These are phyloP conservation scores for Anolis apletophallus DNA, from an alignment of 2,797 vertebrate genomes.

Conservation along the genomic window DNA sequence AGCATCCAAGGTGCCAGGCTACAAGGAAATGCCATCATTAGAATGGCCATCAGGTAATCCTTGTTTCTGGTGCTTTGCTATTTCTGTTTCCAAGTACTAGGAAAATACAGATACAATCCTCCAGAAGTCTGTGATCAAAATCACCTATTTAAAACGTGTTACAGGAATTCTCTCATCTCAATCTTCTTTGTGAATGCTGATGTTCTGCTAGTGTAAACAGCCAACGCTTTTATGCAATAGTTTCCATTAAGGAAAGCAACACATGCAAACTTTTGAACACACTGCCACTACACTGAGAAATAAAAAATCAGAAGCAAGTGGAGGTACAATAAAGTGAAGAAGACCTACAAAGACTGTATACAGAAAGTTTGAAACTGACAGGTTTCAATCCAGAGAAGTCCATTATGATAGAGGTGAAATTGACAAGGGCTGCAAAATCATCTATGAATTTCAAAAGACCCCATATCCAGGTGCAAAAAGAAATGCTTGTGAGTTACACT, in stretches of 20 bases:
- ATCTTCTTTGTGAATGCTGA: neutral
- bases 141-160: neutral
- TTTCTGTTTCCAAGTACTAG: neutral
- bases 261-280: neutral
- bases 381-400: neutral
- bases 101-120: neutral
- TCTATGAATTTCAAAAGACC: neutral
- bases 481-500: neutral
- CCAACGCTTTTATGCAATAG: neutral
- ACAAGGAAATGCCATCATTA: neutral
- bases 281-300: neutral
- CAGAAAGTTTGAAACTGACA: neutral
- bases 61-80: too few species aligned
- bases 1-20: neutral
- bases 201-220: neutral
- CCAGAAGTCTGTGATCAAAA: neutral
- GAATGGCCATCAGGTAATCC: neutral
- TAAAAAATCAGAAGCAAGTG: neutral
- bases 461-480: neutral
- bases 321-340: neutral
- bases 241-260: too few species aligned
- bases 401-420: neutral
- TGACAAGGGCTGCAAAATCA: neutral
- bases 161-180: neutral
- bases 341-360: neutral